Percentiles rank a stretch among this genome's conserved stretches.
phyloP scores from a whole-genome alignment of 2,888 invertebrate species.

The Cheilosia impressa region DNA sequence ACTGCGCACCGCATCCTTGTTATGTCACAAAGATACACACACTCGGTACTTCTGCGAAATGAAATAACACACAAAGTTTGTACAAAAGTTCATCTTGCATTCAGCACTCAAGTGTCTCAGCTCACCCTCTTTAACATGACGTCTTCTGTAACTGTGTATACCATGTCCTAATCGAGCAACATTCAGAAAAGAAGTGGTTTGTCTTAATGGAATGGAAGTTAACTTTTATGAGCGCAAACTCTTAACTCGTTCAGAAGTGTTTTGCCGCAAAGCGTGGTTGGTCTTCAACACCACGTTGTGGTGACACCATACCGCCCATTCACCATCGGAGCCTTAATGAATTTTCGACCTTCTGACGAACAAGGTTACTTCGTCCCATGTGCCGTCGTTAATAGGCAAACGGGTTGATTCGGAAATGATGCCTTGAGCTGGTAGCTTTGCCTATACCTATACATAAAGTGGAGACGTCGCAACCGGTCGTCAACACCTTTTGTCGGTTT shows the following conservation, averaged over 20 bases:
- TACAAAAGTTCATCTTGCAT: slow-evolving; percentile 26
- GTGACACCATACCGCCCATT: not conserved
- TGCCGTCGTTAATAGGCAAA: not conserved
- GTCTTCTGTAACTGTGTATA: not conserved
- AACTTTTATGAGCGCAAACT: slow-evolving; percentile 37
- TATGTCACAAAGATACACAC: not conserved
- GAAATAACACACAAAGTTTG: not conserved
- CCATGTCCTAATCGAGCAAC: slow-evolving; percentile 31
- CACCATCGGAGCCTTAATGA: slow-evolving; percentile 33
- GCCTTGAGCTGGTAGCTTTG: slow-evolving; percentile 4
- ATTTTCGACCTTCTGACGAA: slow-evolving; percentile 36
- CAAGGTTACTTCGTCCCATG: not conserved
- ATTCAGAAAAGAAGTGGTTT: slow-evolving; percentile 23
- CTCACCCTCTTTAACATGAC: not conserved
- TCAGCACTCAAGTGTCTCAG: slow-evolving; percentile 6
- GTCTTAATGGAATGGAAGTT: slow-evolving; percentile 49
- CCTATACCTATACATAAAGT: not conserved
- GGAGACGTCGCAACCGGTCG: not conserved
- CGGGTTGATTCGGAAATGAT: not conserved
- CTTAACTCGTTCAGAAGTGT: slow-evolving; percentile 13
- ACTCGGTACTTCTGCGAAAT: not conserved
- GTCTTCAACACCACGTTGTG: not conserved
- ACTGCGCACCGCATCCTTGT: not conserved
- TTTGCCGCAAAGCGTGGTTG: not conserved
- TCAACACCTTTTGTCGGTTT: slow-evolving; percentile 29